Base-by-base conservation (phyloP, 1,140 invertebrate genomes). In the Diabrotica undecimpunctata region DNA sequence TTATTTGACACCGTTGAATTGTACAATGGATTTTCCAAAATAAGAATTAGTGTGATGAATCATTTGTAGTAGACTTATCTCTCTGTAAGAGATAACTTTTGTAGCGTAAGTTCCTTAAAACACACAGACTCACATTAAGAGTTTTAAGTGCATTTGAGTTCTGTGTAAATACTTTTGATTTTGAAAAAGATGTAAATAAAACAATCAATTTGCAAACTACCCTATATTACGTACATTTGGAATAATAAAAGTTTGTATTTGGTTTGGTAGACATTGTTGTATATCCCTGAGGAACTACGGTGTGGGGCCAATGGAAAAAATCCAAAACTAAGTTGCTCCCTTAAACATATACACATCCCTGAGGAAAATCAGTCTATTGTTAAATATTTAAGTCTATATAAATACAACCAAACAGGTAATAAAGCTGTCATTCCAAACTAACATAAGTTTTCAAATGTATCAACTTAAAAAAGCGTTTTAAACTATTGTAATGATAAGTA, bases 221-320 rank as follows among this genome's bases (percentile, higher is more conserved):
- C 60, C 64, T 68, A 68, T 68, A 66, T 68, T 68, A 68, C 53
- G 67, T 66, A 68, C 62, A 61, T 66, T 54, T 41, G 12, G 37
- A 57, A 38, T 50, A 60, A 64, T 65, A 64, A 53, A 65, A 64
- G 41, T 61, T 54, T 61, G 38, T 61, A 65, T 61, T 65, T 65
- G 62, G 62, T 65, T 65, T 56, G 61, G 25, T 11, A 46, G 58
- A 65, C 66, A 64, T 51, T 67, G 58, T 39, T 65, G 58, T 65
- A 68, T 62, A 66, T 68, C 64, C 67, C 67, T 68, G 67, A 68
- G 64, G 25, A 25, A 25, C 25, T 25, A 25, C 25, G 25, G 4
- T 25, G 25, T 25, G 25, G 25, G 25, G 25, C 25, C 25, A 25
- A 53, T 62, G 56, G 59, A 66, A 66, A 66, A 61, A 68, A 66